Evolutionary conservation across 2,797 vertebrate genomes (phyloP).

Genomic region (Propithecus deckenii): DNA sequence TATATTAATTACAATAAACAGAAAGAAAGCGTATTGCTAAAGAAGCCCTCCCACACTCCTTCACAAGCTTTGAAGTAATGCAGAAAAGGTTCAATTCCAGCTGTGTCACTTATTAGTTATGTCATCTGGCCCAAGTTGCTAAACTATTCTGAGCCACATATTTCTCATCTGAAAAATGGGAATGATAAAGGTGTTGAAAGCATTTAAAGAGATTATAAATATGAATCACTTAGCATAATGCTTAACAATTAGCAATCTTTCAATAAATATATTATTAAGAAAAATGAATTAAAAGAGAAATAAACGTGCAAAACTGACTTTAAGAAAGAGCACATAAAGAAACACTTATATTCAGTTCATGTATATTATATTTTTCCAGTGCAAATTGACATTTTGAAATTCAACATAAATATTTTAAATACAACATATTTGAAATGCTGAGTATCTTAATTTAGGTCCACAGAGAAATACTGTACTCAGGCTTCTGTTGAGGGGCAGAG

Average conservation of each 20-base stretch:
- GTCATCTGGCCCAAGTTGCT: background rate
- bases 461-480: constrained; percentile 22
- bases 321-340: background rate
- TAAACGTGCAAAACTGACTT: background rate
- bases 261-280: background rate
- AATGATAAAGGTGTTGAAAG: background rate
- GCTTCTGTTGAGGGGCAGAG: constrained; percentile 43
- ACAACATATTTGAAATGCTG: background rate
- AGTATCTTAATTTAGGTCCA: background rate
- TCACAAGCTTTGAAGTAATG: background rate
- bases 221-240: background rate
- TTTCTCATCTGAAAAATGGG: background rate
- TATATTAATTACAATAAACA: background rate
- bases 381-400: background rate
- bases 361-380: background rate
- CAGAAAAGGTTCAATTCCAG: background rate
- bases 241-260: background rate
- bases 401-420: constrained; percentile 5
- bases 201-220: background rate
- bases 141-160: background rate
- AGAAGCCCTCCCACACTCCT: background rate
- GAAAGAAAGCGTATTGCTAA: background rate
- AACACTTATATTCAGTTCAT: background rate
- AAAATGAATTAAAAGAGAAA: background rate
- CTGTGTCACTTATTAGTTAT: background rate